Conservation (phyloP, 2,113 vertebrate species). For the Malurus alboscapulatus region DNA sequence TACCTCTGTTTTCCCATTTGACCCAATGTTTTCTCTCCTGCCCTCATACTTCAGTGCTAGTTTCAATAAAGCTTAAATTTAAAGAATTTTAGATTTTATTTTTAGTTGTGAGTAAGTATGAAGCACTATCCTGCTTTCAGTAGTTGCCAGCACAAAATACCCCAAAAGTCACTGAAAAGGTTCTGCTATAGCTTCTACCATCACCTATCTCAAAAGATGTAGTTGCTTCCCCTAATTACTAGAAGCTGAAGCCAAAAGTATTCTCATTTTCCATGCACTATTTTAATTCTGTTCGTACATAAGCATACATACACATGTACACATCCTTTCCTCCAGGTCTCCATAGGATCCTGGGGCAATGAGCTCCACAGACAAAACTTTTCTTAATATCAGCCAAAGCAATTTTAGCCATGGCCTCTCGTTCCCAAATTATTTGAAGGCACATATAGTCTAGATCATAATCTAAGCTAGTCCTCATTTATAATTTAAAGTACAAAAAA, state of each 20-base stretch:
- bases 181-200: not conserved
- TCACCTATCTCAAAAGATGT: not conserved
- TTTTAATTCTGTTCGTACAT: not conserved
- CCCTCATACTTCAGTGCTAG: not conserved
- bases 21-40: not conserved
- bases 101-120: not conserved
- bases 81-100: not conserved
- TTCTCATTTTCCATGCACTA: not conserved
- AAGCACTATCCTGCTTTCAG: not conserved
- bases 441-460: not conserved
- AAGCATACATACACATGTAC: not conserved
- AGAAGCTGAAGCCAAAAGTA: not conserved
- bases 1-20: not conserved
- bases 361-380: not conserved
- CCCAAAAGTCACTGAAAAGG: not conserved
- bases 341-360: not conserved
- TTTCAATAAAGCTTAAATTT: not conserved
- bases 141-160: not conserved
- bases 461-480: not conserved
- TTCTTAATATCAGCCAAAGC: not conserved
- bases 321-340: not conserved
- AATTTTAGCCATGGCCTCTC: not conserved
- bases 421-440: not conserved
- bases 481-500: not conserved
- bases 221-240: not conserved